These are phyloP conservation scores for Himalopsyche japonica DNA, from an alignment of 2,888 invertebrate genomes.

Conservation along the genomic window DNA sequence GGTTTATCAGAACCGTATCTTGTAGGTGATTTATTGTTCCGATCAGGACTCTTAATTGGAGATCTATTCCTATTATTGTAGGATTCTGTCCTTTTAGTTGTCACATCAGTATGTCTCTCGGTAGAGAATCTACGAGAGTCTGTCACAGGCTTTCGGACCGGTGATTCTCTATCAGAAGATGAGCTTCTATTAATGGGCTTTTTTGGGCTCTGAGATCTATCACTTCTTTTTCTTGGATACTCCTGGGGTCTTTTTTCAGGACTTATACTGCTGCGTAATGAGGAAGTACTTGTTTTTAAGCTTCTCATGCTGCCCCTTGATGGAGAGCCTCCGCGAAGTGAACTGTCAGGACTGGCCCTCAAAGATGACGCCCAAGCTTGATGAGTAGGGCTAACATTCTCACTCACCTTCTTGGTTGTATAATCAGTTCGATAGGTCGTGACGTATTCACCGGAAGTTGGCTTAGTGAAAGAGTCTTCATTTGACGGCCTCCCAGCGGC, in stretches of 20 bases:
- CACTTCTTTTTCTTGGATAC: slow-evolving; percentile 28
- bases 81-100: background rate
- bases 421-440: slow-evolving; percentile 66
- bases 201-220: slow-evolving; percentile 28
- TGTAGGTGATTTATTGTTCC: background rate
- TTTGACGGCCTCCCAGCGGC: background rate
- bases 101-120: slow-evolving; percentile 2
- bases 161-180: slow-evolving; percentile 3
- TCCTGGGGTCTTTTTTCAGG: slow-evolving; percentile 49
- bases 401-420: slow-evolving; percentile 60
- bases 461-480: slow-evolving; percentile 43
- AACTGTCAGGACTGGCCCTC: slow-evolving; percentile 64
- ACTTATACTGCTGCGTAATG: slow-evolving; percentile 59
- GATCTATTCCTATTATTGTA: slow-evolving; percentile 21
- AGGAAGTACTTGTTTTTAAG: slow-evolving; percentile 57
- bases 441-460: slow-evolving; percentile 57
- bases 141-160: background rate
- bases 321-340: slow-evolving; percentile 60
- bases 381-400: slow-evolving; percentile 72
- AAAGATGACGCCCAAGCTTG: slow-evolving; percentile 76
- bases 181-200: background rate
- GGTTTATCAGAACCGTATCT: background rate
- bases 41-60: slow-evolving; percentile 29
- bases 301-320: slow-evolving; percentile 58
- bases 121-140: background rate